phyloP scores from a whole-genome alignment of 1,140 invertebrate genomes.

The Copidosoma floridanum region DNA sequence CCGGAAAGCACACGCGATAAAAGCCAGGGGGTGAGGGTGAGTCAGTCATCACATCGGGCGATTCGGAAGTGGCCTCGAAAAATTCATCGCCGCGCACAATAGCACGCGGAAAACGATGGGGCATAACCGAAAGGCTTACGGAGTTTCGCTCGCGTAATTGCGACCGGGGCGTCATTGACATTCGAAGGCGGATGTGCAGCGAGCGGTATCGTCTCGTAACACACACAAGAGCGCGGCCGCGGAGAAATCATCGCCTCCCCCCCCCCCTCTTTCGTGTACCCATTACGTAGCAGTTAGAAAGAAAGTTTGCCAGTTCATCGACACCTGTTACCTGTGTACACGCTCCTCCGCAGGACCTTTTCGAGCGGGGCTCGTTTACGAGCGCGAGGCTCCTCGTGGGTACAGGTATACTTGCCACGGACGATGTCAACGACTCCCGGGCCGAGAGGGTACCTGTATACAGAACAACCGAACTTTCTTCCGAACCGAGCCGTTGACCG shows the following conservation, averaged over 20 bases:
- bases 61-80: no score
- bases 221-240: not conserved
- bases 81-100: no score
- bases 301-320: constrained; percentile 35
- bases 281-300: constrained; percentile 32
- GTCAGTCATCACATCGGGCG: no score
- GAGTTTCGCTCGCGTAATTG: no score
- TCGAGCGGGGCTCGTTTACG: not conserved
- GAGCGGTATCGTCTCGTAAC: not conserved
- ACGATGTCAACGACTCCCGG: constrained; percentile 11
- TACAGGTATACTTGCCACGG: no score
- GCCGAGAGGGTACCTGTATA: not conserved
- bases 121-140: no score
- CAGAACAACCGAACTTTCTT: not conserved
- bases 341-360: constrained; percentile 3
- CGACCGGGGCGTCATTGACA: constrained; percentile 21
- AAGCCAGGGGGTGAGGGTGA: no score
- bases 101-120: no score
- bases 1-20: no score
- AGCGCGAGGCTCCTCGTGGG: no score
- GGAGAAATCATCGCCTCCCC: constrained; percentile 24
- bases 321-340: constrained; percentile 28
- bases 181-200: constrained; percentile 26
- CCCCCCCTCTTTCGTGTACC: constrained; percentile 1
- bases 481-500: constrained; percentile 8